Evolutionary conservation across 1,140 invertebrate genomes (phyloP).

Genomic region (Palaemon carinicauda): DNA sequence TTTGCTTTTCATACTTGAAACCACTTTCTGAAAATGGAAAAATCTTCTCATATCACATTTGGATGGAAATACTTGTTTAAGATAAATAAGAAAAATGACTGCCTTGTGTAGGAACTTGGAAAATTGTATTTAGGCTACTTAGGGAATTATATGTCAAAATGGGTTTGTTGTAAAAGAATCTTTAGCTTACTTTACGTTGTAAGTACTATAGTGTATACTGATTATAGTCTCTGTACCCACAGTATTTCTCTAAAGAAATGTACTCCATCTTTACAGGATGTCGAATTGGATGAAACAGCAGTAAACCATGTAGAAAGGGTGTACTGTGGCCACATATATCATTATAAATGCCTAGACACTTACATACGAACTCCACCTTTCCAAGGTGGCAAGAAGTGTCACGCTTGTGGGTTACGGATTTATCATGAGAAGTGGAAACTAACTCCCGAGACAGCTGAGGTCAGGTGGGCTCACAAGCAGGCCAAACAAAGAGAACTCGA

Average conservation of each 20-base stretch:
- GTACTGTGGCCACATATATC: slow-evolving; percentile 80
- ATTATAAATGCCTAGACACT: slow-evolving; percentile 75
- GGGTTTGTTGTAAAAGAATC: too few species aligned
- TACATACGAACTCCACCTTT: slow-evolving; percentile 82
- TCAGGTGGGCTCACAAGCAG: slow-evolving; percentile 81
- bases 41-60: too few species aligned
- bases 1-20: too few species aligned
- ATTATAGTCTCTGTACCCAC: not conserved
- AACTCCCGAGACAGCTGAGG: slow-evolving; percentile 76
- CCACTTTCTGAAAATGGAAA: too few species aligned
- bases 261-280: slow-evolving; percentile 59
- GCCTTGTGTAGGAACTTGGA: too few species aligned
- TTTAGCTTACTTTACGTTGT: too few species aligned
- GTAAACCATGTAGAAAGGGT: slow-evolving; percentile 75
- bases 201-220: too few species aligned
- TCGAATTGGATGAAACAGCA: slow-evolving; percentile 70
- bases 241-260: not conserved
- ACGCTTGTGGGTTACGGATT: slow-evolving; percentile 72
- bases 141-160: too few species aligned
- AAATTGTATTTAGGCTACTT: too few species aligned
- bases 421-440: slow-evolving; percentile 81
- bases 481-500: slow-evolving; percentile 77
- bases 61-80: too few species aligned
- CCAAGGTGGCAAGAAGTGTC: slow-evolving; percentile 75
- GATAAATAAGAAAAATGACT: too few species aligned